Percentiles rank a stretch among this genome's conserved stretches.
Conservation (phyloP, 2,113 vertebrate species). For the Erythrolamprus reginae region DNA sequence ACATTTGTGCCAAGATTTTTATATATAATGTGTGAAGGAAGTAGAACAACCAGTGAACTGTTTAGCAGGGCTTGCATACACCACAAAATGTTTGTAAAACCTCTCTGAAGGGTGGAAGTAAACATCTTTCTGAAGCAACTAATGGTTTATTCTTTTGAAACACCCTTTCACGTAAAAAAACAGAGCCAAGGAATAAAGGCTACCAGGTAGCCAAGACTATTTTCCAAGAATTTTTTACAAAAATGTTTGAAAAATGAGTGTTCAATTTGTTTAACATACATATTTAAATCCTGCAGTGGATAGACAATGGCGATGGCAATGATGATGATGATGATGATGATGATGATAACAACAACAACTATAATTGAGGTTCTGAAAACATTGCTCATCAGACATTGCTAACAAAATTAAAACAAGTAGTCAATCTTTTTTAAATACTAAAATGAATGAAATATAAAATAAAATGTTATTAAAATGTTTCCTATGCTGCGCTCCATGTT, state of each 20-base stretch:
- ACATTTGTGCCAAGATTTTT: conserved; percentile 46
- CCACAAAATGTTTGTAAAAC: conserved; percentile 41
- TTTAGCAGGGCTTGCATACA: conserved; percentile 37
- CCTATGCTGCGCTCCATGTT: neutral
- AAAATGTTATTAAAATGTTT: neutral
- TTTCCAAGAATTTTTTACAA: conserved; percentile 13
- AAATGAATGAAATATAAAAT: neutral
- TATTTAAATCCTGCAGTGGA: neutral
- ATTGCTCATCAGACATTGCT: conserved; percentile 10
- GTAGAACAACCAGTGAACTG: conserved; percentile 58
- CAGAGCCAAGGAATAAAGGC: conserved; percentile 35
- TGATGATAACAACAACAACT: neutral
- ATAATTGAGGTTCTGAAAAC: neutral
- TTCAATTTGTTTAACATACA: neutral
- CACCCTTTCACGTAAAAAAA: conserved; percentile 25
- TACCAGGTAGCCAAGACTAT: conserved; percentile 1
- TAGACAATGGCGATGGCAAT: neutral
- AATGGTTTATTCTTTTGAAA: conserved; percentile 41
- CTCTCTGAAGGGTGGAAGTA: conserved; percentile 43
- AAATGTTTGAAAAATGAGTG: conserved; percentile 33
- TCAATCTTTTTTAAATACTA: conserved; percentile 2
- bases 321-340: neutral
- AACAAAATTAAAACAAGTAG: conserved; percentile 21
- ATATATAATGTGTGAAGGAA: conserved; percentile 51
- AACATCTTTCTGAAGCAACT: conserved; percentile 32